Evolutionary conservation across 2,797 vertebrate genomes (phyloP).

Genomic region (Carapus acus): DNA sequence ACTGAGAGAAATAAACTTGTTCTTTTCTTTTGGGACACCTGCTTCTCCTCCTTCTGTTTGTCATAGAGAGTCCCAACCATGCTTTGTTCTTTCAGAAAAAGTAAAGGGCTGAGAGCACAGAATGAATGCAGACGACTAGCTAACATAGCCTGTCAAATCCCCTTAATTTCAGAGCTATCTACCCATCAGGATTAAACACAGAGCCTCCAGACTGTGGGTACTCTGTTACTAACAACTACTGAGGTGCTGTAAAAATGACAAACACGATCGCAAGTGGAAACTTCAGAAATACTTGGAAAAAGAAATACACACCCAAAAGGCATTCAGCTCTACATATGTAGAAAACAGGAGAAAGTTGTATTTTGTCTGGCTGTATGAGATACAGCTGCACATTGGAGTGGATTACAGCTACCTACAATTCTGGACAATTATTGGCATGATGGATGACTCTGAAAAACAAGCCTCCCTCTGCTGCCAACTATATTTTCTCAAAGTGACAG

Average conservation of each 20-base stretch:
- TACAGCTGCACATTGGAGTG: conserved; percentile 32
- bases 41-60: conserved; percentile 45
- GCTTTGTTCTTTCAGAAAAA: conserved; percentile 38
- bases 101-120: conserved; percentile 17
- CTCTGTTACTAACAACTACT: no score
- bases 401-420: conserved; percentile 38
- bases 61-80: conserved; percentile 50
- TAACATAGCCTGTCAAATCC: conserved; percentile 13
- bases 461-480: conserved; percentile 37
- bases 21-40: conserved; percentile 68
- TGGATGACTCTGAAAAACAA: conserved; percentile 42
- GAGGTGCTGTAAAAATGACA: conserved; percentile 4
- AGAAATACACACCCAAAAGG: no score
- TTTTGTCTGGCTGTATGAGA: conserved; percentile 34
- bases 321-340: no score
- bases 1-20: conserved; percentile 17
- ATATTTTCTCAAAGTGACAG: conserved; percentile 40
- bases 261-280: conserved; percentile 15
- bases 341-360: conserved; percentile 19
- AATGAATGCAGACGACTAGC: conserved; percentile 34
- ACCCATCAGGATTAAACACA: no score
- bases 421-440: conserved; percentile 33
- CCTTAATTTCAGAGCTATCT: neutral
- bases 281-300: neutral
- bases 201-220: no score